Conservation (phyloP, 2,113 vertebrate genomes). For the Neogale vison region DNA sequence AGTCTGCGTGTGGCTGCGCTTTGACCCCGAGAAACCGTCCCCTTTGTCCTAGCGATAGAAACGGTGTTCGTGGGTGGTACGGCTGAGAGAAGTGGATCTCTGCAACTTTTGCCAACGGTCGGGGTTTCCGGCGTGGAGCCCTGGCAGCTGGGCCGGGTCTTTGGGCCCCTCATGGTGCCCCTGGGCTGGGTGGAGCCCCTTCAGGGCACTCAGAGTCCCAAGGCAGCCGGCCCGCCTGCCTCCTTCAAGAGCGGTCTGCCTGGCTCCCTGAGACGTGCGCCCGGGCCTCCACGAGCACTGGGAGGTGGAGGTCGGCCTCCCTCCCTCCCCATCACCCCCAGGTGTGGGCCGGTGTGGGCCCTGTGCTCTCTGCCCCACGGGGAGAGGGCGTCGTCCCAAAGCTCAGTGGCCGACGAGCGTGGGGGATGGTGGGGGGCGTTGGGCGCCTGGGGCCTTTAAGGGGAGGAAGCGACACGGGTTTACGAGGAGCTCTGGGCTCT, state of each 20-base stretch:
- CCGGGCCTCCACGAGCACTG: background rate
- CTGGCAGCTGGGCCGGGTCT: background rate
- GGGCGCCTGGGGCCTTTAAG: background rate
- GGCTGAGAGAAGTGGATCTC: background rate
- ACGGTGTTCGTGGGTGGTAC: background rate
- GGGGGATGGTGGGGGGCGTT: fast-evolving
- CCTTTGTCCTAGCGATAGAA: fast-evolving
- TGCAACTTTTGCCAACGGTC: fast-evolving
- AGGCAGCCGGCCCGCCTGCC: background rate
- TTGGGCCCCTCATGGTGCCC: background rate
- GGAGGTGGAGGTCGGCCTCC: background rate
- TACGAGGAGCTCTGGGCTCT: fast-evolving
- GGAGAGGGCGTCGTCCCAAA: too few species aligned
- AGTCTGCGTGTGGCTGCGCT: background rate
- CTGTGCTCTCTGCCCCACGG: background rate
- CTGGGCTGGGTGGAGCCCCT: fast-evolving
- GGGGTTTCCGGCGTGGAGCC: fast-evolving
- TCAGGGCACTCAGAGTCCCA: background rate
- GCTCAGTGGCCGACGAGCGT: fast-evolving
- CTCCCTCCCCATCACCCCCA: too few species aligned
- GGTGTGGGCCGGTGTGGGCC: too few species aligned
- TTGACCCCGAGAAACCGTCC: background rate
- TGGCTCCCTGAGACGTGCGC: background rate
- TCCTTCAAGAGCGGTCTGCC: fast-evolving
- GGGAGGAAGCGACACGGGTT: background rate